Evolutionary conservation across 2,888 invertebrate genomes (phyloP).

Genomic region (Eupithecia vulgata): DNA sequence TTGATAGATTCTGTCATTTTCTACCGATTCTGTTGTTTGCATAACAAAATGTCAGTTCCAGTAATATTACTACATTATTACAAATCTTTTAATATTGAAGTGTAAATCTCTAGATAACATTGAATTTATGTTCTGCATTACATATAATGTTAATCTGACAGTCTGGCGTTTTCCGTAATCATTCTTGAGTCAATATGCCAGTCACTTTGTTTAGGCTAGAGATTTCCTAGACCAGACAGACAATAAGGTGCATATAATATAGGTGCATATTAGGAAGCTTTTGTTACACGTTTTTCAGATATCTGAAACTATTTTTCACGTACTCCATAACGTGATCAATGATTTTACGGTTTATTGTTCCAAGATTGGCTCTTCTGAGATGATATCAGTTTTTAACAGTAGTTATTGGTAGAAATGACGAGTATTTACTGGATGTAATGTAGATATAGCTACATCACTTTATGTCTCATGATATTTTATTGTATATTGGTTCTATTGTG

Average conservation of each 20-base stretch:
- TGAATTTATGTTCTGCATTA: not conserved
- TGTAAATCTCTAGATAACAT: not conserved
- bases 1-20: not conserved
- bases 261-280: no score
- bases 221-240: constrained; percentile 39
- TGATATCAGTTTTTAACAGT: not conserved
- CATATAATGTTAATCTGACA: constrained; percentile 7
- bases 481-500: constrained; percentile 38
- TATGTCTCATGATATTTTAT: constrained; percentile 27
- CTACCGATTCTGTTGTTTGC: not conserved
- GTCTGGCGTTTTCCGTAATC: constrained; percentile 42
- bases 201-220: constrained; percentile 46
- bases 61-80: not conserved
- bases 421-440: not conserved
- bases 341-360: not conserved
- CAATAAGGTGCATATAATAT: not conserved
- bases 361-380: not conserved
- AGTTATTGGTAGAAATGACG: not conserved
- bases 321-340: not conserved
- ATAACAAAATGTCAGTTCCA: not conserved
- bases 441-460: not conserved
- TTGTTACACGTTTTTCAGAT: not conserved
- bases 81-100: not conserved
- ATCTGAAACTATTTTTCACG: not conserved
- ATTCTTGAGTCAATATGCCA: constrained; percentile 45